Evolutionary conservation across 1,140 invertebrate genomes (phyloP).

Genomic region (Hyphantria cunea): DNA sequence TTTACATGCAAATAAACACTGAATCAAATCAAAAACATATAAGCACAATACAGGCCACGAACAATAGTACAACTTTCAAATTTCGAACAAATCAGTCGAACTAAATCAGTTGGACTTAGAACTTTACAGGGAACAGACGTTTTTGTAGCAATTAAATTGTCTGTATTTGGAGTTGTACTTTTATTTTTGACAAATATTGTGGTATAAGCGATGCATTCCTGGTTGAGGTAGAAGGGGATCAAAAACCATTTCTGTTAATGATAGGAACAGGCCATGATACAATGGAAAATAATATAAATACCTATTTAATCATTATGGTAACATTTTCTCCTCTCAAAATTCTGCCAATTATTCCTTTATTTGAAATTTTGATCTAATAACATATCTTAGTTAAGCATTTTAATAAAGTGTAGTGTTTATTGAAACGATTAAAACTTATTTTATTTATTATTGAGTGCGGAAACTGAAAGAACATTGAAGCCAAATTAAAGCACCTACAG

Average conservation of each 20-base stretch:
- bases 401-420: slow-evolving; percentile 9
- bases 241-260: slow-evolving; percentile 39
- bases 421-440: neutral
- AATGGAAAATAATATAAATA: slow-evolving; percentile 60
- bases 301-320: slow-evolving; percentile 43
- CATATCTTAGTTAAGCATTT: slow-evolving; percentile 31
- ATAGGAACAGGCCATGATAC: slow-evolving; percentile 69
- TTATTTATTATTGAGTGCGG: slow-evolving; percentile 4
- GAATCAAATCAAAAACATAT: slow-evolving; percentile 52
- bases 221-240: slow-evolving; percentile 46
- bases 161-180: slow-evolving; percentile 24
- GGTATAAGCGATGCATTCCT: slow-evolving; percentile 64
- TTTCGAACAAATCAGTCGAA: neutral
- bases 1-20: slow-evolving; percentile 78
- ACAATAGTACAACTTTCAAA: slow-evolving; percentile 15
- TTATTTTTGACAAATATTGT: slow-evolving; percentile 11
- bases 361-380: slow-evolving; percentile 41
- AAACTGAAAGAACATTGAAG: slow-evolving; percentile 23
- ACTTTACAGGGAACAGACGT: neutral
- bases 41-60: slow-evolving; percentile 21
- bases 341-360: slow-evolving; percentile 49
- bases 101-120: neutral
- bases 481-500: neutral
- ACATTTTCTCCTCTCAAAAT: slow-evolving; percentile 36
- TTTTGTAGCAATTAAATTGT: neutral